Base-by-base conservation (phyloP, 2,888 invertebrate genomes). In the Pollenia griseotomentosa region DNA sequence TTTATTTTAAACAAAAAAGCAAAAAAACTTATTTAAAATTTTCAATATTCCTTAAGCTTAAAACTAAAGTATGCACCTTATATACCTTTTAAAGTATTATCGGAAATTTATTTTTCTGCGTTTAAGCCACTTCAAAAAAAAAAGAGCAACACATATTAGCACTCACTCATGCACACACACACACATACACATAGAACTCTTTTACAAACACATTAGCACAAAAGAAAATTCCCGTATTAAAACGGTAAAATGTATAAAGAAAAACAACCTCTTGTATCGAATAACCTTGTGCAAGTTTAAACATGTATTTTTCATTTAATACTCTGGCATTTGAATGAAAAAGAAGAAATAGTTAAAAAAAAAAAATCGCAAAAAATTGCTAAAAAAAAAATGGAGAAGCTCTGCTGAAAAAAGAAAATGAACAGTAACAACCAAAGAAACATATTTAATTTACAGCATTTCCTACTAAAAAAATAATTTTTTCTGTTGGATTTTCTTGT, bases 361-460 rank as follows among this genome's bases (percentile, higher is more conserved):
- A 12, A 44, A 53, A 57, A 77, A 63, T 33, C 33, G 33, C 4
- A 12, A 44, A 53, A 48, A 77, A 63, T 78, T 14, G 48, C 0
- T 0, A 19, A 53, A 61, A 59, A 73, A 33, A 59, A 19, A 68
- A 46, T 63, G 77, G 65, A 74, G 81, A 65, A 74, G 65, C 57
- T 57, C 33, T 6, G 3, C 61, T 57, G 2, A 16, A 57, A 19
- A 71, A 44, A 59, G 77, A 68, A 77, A 83, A 33, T 19, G 51
- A 82, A 59, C 68, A 75, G 59, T 51, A 44, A 23, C 66, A 77
- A 63, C 66, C 44, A 74, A 70, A 78, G 73, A 87, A 87, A 87
- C 87, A 78, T 78, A 82, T 84, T 87, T 84, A 87, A 87, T 87
- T 87, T 84, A 87, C 87, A 87, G 87, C 87, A 87, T 82, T 87